phyloP scores from a whole-genome alignment of 2,113 vertebrate genomes.

The Crypturellus undulatus region DNA sequence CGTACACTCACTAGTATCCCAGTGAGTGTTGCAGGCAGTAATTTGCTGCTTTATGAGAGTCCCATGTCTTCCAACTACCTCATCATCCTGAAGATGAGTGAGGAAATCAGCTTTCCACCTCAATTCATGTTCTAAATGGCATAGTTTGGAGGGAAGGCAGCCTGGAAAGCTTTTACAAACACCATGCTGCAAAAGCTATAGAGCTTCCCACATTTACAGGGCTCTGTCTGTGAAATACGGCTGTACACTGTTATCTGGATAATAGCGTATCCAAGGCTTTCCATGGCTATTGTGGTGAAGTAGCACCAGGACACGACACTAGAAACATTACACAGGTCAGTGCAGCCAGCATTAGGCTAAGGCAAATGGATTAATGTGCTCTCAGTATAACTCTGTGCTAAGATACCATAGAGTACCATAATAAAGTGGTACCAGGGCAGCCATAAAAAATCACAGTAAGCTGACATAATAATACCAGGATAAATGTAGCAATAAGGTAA shows the following conservation, averaged over 20 bases:
- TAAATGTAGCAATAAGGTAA: constrained; percentile 74
- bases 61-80: constrained; percentile 75
- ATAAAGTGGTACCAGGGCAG: constrained; percentile 63
- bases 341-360: neutral
- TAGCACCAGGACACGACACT: neutral
- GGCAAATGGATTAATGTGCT: constrained; percentile 53
- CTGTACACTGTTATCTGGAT: constrained; percentile 41
- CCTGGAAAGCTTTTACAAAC: constrained; percentile 11
- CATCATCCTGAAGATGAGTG: constrained; percentile 61
- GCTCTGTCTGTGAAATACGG: constrained; percentile 22
- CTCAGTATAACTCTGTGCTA: constrained; percentile 32
- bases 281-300: neutral
- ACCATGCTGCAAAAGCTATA: neutral
- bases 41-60: neutral
- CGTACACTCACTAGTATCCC: neutral
- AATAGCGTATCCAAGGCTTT: neutral
- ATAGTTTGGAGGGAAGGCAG: neutral
- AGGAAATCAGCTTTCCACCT: constrained; percentile 53
- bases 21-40: neutral
- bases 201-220: neutral
- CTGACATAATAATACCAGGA: constrained; percentile 65
- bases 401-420: constrained; percentile 51
- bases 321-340: neutral
- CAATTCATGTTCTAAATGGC: constrained; percentile 15
- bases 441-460: constrained; percentile 64